Evolutionary conservation across 2,797 vertebrate species (phyloP).

Genomic region (Myoxocephalus aenaeus): DNA sequence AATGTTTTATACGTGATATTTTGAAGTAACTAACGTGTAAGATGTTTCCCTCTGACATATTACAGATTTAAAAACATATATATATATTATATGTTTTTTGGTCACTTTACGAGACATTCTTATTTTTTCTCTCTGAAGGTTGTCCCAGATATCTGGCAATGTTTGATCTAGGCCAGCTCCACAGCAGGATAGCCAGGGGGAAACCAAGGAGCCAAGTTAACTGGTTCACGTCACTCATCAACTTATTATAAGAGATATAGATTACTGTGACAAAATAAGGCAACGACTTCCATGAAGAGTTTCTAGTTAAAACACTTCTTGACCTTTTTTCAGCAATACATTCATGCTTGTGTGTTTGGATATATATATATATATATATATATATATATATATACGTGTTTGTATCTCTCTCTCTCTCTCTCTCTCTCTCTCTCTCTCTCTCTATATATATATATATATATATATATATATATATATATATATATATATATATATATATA

Average conservation of each 20-base stretch:
- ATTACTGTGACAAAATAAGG: constrained; percentile 22
- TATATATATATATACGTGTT: neutral
- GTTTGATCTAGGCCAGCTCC: constrained; percentile 78
- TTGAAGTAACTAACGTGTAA: neutral
- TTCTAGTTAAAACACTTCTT: constrained; percentile 40
- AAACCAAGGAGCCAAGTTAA: constrained; percentile 78
- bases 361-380: no score
- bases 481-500: no score
- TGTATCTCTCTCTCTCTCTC: neutral
- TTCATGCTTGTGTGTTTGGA: neutral
- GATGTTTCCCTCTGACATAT: neutral
- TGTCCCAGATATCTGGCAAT: constrained; percentile 77
- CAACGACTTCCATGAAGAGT: constrained; percentile 32
- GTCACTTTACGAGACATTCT: constrained; percentile 53
- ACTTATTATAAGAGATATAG: constrained; percentile 69
- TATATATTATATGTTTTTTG: constrained; percentile 1
- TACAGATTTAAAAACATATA: constrained; percentile 7
- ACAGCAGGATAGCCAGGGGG: constrained; percentile 72
- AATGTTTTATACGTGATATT: neutral
- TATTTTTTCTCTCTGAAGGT: constrained; percentile 35
- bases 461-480: no score
- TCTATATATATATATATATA: no score
- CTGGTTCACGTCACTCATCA: constrained; percentile 78
- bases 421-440: no score
- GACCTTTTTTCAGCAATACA: constrained; percentile 59